Percentiles rank a stretch among this genome's conserved stretches.
phyloP scores from a whole-genome alignment of 2,797 vertebrate species.

The Argya squamiceps region DNA sequence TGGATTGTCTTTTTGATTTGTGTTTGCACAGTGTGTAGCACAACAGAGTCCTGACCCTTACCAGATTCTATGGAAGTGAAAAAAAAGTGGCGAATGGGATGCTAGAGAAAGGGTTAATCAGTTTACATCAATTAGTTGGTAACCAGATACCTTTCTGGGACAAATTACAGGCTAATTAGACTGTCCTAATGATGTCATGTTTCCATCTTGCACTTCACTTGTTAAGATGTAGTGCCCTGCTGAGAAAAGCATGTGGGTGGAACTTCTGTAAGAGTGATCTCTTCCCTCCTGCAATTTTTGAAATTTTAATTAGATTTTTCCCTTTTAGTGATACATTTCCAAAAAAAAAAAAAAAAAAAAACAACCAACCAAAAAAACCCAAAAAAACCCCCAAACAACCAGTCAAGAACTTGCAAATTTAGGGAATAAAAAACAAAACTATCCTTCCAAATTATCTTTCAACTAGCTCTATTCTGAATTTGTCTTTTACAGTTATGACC shows the following conservation, averaged over 20 bases:
- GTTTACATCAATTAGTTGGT: constrained; percentile 64
- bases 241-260: constrained; percentile 17
- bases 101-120: constrained; percentile 60
- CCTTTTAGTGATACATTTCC: not conserved
- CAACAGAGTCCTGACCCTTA: constrained; percentile 55
- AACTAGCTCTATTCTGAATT: not conserved
- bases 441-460: not conserved
- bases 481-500: not conserved
- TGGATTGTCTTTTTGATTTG: constrained; percentile 39
- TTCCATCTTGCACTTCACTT: constrained; percentile 60
- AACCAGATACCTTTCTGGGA: constrained; percentile 53
- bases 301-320: not conserved
- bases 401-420: not conserved
- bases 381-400: no score
- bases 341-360: not conserved
- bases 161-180: constrained; percentile 63
- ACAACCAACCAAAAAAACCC: no score
- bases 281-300: not conserved
- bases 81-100: constrained; percentile 22
- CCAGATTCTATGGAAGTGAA: constrained; percentile 16
- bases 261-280: not conserved
- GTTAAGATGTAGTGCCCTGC: constrained; percentile 37
- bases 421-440: not conserved
- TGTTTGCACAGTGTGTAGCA: constrained; percentile 38
- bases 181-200: constrained; percentile 58